These are phyloP conservation scores for Lepidocyrtoides sp. DNA, from an alignment of 2,888 invertebrate species.

Conservation along the genomic window DNA sequence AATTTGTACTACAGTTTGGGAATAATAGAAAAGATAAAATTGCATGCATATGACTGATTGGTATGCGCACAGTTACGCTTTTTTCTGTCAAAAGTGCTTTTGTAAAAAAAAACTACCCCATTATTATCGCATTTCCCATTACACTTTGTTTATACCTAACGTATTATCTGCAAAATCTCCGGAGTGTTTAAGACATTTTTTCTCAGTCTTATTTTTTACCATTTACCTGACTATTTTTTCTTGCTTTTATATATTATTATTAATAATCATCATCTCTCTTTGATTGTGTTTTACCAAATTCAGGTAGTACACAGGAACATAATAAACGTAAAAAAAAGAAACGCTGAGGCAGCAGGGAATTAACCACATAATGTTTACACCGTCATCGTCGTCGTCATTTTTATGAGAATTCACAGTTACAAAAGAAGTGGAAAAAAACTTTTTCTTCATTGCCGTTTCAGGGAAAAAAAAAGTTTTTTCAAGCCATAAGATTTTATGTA, in stretches of 20 bases:
- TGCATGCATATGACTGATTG: too few relatives aligned
- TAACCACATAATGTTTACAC: conserved; percentile 52
- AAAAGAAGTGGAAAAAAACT: conserved; percentile 29
- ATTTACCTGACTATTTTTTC: conserved; percentile 23
- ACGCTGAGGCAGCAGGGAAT: conserved; percentile 1
- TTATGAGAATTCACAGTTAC: conserved; percentile 66
- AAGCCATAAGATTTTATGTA: conserved; percentile 64
- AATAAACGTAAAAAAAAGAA: conserved; percentile 4
- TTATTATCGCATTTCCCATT: conserved; percentile 74
- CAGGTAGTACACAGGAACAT: conserved; percentile 52
- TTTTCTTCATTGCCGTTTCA: conserved; percentile 60
- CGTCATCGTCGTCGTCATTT: conserved; percentile 14
- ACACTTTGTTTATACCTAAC: conserved; percentile 21
- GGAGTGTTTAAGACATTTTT: conserved; percentile 68
- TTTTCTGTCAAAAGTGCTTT: conserved; percentile 23
- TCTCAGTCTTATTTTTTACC: neutral
- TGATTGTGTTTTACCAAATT: conserved; percentile 63
- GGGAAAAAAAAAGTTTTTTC: conserved; percentile 53
- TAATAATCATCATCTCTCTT: conserved; percentile 54
- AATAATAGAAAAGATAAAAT: conserved; percentile 3
- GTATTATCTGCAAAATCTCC: conserved; percentile 60
- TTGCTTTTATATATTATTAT: conserved; percentile 52
- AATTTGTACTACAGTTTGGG: neutral
- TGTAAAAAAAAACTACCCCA: conserved; percentile 42
- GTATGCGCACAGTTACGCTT: neutral